Conservation (phyloP, 2,888 invertebrate genomes). For the Sinopyrophorus schimmeli region DNA sequence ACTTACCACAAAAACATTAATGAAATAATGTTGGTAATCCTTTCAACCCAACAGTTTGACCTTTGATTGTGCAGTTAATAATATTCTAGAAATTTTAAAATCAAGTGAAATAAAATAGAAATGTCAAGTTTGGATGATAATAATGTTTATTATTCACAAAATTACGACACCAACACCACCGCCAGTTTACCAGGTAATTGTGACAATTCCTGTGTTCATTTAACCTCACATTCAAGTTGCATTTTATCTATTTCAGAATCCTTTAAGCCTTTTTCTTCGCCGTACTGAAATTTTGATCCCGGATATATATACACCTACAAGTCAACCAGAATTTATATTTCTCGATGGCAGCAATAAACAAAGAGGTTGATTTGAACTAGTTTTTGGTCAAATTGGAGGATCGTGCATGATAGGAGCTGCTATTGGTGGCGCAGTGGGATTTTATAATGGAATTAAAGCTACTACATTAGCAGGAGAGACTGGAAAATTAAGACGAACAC, state of each 20-base stretch:
- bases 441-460: constrained; percentile 84
- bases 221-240: no score
- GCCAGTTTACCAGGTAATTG: constrained; percentile 45
- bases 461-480: constrained; percentile 84
- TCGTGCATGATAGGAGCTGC: constrained; percentile 89
- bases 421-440: constrained; percentile 82
- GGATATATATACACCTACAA: constrained; percentile 77
- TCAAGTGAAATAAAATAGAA: no score
- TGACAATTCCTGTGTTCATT: constrained; percentile 9
- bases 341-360: constrained; percentile 90
- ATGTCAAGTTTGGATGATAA: constrained; percentile 50
- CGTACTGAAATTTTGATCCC: constrained; percentile 93
- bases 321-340: constrained; percentile 93
- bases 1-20: no score
- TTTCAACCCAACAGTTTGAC: no score
- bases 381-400: constrained; percentile 92
- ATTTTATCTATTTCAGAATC: constrained; percentile 37
- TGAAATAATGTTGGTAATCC: no score
- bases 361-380: constrained; percentile 91
- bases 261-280: constrained; percentile 60
- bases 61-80: no score
- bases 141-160: constrained; percentile 49
- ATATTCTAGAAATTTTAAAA: no score
- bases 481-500: constrained; percentile 87
- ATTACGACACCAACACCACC: constrained; percentile 41